Base-by-base conservation (phyloP, 1,140 invertebrate genomes). In the Solenopsis invicta region DNA sequence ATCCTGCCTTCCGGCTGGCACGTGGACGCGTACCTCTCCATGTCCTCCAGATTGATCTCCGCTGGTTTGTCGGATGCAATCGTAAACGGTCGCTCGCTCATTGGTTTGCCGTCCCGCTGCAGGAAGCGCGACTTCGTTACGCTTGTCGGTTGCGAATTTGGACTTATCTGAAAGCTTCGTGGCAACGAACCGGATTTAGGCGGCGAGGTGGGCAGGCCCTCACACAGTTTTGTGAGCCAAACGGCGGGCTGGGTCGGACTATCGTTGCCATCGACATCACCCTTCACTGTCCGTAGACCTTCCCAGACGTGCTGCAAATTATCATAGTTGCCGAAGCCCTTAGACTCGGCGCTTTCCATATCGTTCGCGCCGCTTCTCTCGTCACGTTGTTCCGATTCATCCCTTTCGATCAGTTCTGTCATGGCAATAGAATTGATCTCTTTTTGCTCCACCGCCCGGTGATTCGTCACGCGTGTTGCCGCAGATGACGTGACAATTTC, bases 101-200 rank as follows among this genome's bases (percentile, higher is more conserved):
- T 95, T 0, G 95, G 94, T 41, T 94, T 95, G 0, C 95, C 94
- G 24, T 95, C 95, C 1, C 95, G 93, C 59, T 95, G 94, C 1
- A 95, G 82, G 82, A 95, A 95, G 24, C 94, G 93, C 0, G 95
- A 92, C 48, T 95, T 94, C 0, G 93, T 93, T 0, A 93, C 77
- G 45, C 80, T 82, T 8, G 78, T 85, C 2, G 87, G 86, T 1
- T 90, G 91, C 0, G 93, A 92, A n/a, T 92, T 90, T 0, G 93
- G 93, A 71, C 91, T 94, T 12, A 95, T 95, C 37, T 95, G 94
- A 90, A 98, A 98, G 89, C 97, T 98, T 75, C 97, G 95, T 0
- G 98, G 97, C 54, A 98, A 92, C 0, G 97, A 98, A 24, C 97
- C 98, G 59, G 97, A 97, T 93, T 98, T 98, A 76, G 96, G 96